Evolutionary conservation across 2,113 vertebrate species (phyloP), one percentile per base, ranked within the genome.

Genomic region (Sceloporus undulatus): DNA sequence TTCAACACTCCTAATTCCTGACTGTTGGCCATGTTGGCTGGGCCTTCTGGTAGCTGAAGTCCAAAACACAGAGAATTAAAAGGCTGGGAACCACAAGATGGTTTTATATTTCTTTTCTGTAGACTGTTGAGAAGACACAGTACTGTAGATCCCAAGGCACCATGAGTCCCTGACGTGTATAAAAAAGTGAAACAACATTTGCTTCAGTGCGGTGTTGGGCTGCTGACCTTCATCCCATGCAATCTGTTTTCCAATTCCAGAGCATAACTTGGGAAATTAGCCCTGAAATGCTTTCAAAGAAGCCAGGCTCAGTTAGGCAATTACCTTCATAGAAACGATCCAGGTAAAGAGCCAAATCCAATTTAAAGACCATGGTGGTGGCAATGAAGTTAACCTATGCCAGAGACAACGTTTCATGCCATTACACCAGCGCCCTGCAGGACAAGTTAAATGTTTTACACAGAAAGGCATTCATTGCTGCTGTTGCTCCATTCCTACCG

Each of bases 171-270:
- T 4, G 7, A 13, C 70, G 48, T 81, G 62, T 27, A 1, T 4
- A 4, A 90, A 66, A 71, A 23, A 9, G 19, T 48, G 40, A 84
- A 42, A 11, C 9, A 71, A 14, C 68, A 23, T n/a, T 2, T 81
- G 52, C 48, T 76, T 13, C 7, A 42, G 5, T 19, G 74, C 40
- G 0, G 0, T 4, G 5, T 34, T 0, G 1, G 27, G 0, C 27
- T 84, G 42, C 29, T 82, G 19, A 65, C 25, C 0, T 0, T 70
- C 77, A 52, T 6, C 19, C 42, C 0, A 42, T 70, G 79, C 54
- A 86, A 77, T 54, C 11, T 42, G 21, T 74, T 1, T 38, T 29
- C 10, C 56, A 75, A 0, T 56, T 70, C 7, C 48, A 68, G 3
- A 18, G 88, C 83, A n/a, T 7, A n/a, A 8, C 25, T 66, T 89